Evolutionary conservation across 2,888 invertebrate species (phyloP).

Genomic region (Dynastes tityus): DNA sequence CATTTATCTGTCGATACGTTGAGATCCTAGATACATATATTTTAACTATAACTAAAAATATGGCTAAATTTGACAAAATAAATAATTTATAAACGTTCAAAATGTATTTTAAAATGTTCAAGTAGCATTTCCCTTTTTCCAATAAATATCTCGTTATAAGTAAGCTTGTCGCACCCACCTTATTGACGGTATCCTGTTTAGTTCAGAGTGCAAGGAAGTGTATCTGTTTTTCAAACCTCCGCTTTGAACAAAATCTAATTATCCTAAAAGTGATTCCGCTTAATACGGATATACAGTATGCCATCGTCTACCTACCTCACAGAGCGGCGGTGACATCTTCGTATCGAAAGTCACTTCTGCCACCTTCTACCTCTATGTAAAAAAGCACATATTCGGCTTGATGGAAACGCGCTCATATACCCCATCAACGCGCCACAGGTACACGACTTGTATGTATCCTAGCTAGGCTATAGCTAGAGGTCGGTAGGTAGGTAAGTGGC

Average conservation of each 20-base stretch:
- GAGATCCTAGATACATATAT: too few relatives aligned
- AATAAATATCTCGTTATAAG: neutral
- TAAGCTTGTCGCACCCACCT: slow-evolving; percentile 2
- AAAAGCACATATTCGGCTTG: neutral
- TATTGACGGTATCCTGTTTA: slow-evolving; percentile 38
- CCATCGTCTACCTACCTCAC: neutral
- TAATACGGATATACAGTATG: slow-evolving; percentile 34
- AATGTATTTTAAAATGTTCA: neutral
- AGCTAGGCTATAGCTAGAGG: slow-evolving; percentile 1
- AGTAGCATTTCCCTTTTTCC: neutral
- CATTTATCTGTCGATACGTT: too few relatives aligned
- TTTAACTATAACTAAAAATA: too few relatives aligned
- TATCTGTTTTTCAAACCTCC: slow-evolving; percentile 29
- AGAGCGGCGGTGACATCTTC: neutral
- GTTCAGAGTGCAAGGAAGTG: slow-evolving; percentile 31
- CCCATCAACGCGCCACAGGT: slow-evolving; percentile 23
- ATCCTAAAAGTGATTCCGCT: slow-evolving; percentile 44
- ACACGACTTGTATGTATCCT: slow-evolving; percentile 18
- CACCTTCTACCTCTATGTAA: neutral
- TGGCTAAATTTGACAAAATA: too few relatives aligned
- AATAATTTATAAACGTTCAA: too few relatives aligned
- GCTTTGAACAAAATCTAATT: slow-evolving; percentile 37
- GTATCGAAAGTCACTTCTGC: neutral
- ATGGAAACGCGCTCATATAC: neutral
- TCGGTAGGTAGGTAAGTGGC: slow-evolving; percentile 7